Evolutionary conservation across 2,888 invertebrate genomes (phyloP).

Genomic region (Macrophya annulata): DNA sequence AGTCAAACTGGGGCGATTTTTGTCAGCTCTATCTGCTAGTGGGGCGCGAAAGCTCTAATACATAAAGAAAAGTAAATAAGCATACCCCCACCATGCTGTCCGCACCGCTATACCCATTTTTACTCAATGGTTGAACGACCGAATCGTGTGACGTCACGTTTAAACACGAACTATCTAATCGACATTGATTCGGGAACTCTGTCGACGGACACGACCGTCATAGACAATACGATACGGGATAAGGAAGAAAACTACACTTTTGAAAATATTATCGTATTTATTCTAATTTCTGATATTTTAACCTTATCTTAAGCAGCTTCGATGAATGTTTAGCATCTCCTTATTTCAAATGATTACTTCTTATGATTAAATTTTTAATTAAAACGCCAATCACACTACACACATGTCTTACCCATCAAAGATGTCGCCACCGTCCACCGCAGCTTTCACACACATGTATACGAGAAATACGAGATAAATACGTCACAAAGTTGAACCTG

Average conservation of each 20-base stretch:
- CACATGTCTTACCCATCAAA: neutral
- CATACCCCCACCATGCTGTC: too few species aligned
- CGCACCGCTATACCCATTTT: too few species aligned
- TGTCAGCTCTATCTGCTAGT: too few species aligned
- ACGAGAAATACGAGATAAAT: neutral
- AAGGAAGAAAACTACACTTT: neutral
- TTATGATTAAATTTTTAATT: neutral
- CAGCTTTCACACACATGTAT: neutral
- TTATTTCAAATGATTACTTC: neutral
- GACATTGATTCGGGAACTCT: neutral
- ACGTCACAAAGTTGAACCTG: neutral
- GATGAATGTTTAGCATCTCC: neutral
- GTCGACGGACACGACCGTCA: neutral
- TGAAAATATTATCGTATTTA: neutral
- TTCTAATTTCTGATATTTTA: neutral
- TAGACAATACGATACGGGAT: neutral
- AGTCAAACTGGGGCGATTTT: too few species aligned
- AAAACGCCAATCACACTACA: neutral
- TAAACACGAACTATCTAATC: neutral
- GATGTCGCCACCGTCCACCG: neutral
- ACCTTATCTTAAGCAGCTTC: neutral
- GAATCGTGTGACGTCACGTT: neutral
- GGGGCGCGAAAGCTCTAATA: too few species aligned
- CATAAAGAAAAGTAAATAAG: too few species aligned
- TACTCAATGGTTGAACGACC: too few species aligned